Conservation (phyloP, 2,888 invertebrate genomes). For the Sisyra terminalis region DNA sequence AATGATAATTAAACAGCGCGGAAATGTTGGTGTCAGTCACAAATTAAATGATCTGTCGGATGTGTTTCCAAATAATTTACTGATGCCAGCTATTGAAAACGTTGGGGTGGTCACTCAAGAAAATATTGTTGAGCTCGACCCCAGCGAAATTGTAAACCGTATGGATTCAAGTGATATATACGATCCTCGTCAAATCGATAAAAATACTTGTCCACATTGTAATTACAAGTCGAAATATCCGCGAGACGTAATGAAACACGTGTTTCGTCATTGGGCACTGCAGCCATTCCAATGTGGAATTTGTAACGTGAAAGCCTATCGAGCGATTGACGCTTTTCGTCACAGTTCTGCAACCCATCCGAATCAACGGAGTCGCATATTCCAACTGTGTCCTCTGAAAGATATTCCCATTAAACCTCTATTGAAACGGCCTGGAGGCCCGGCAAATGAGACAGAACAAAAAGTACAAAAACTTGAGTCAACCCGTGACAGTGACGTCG, state of each 20-base stretch:
- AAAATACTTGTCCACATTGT: conserved; percentile 24
- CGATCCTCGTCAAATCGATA: conserved; percentile 8
- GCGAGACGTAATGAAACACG: conserved; percentile 25
- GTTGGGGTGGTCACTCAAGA: no score
- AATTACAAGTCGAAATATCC: conserved; percentile 14
- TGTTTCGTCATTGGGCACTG: conserved; percentile 29
- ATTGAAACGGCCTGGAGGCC: conserved; percentile 6
- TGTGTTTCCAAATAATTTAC: background rate
- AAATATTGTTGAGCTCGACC: no score
- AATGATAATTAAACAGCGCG: conserved; percentile 20
- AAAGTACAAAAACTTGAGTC: conserved; percentile 9
- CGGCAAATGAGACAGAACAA: conserved; percentile 11
- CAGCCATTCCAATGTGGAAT: conserved; percentile 28
- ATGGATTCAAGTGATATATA: conserved; percentile 3
- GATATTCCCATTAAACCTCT: background rate
- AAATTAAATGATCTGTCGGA: background rate
- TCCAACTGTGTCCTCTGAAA: conserved; percentile 9
- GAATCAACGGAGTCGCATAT: conserved; percentile 8
- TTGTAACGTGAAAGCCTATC: conserved; percentile 23
- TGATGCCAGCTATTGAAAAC: background rate
- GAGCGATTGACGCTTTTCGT: conserved; percentile 19
- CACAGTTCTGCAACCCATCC: conserved; percentile 12
- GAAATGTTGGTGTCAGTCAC: background rate
- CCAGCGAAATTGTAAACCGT: no score
- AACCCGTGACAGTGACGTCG: conserved; percentile 12